Base-by-base conservation (phyloP, 2,888 invertebrate genomes). In the Dynastes hyllus region DNA sequence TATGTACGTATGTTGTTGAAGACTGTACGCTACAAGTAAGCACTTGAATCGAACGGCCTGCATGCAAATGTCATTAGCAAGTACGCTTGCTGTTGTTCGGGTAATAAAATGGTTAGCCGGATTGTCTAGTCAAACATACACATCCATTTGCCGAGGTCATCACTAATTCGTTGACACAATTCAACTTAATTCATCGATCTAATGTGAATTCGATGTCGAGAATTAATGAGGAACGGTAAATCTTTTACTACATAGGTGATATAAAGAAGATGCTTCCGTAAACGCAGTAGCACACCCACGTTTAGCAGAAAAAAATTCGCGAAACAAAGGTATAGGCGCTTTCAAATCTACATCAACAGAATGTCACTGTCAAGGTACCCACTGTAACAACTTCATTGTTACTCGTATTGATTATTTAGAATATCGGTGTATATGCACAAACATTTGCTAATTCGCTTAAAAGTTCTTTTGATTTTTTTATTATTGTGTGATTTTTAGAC, bases 21-120 rank as follows among this genome's bases (percentile, higher is more conserved):
- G 16, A n/a, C 66, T n/a, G 40, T 66, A n/a, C 16, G 9, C n/a
- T 16, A 66, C 37, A 66, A 32, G 40, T 40, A 6, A 66, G 40
- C 66, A 40, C 37, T 29, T 51, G 51, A 51, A 69, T 51, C 27
- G 69, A 69, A 51, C n/a, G 22, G 32, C 29, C 6, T 22, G 27
- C 51, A 51, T 53, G 50, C 51, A 69, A 66, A 69, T 69, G 29
- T 69, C 69, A 69, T 51, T 51, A 69, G 51, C 51, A 13, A 13
- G 51, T 69, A 29, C 51, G 51, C 69, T 32, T 29, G 16, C 29
- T 13, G 9, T 29, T 69, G 13, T 29, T 53, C n/a, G 51, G 11
- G 29, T 53, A 69, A 69, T 51, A 69, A 69, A 69, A 69, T 69
- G 16, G 13, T 51, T 50, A 50, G 29, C 22, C 22, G 51, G 51